These are phyloP conservation scores for Helarctos malayanus DNA, from an alignment of 2,797 vertebrate genomes.

Conservation along the genomic window DNA sequence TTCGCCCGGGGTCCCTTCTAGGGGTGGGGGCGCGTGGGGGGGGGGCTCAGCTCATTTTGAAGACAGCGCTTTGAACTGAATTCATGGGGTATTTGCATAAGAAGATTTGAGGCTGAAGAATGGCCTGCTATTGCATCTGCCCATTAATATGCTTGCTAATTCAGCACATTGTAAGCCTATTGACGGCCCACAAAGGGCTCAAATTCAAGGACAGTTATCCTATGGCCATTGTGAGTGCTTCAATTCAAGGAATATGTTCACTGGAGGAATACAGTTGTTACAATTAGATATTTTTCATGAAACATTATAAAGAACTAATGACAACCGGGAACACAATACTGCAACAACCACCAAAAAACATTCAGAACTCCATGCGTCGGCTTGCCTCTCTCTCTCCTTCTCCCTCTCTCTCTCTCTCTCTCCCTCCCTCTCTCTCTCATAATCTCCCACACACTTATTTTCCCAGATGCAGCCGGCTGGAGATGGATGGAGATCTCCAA, in stretches of 20 bases:
- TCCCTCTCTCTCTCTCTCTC: neutral
- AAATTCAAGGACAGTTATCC: slow-evolving; percentile 98
- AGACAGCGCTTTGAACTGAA: slow-evolving; percentile 98
- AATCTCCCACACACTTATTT: neutral
- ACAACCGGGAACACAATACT: slow-evolving; percentile 88
- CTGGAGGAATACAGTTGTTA: slow-evolving; percentile 97
- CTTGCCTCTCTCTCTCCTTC: neutral
- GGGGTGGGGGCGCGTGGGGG: slow-evolving; percentile 79
- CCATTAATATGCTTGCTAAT: slow-evolving; percentile 99
- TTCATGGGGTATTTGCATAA: slow-evolving; percentile 99
- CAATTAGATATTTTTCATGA: slow-evolving; percentile 98
- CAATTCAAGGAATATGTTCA: slow-evolving; percentile 95
- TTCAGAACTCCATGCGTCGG: slow-evolving; percentile 19
- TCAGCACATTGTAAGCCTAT: slow-evolving; percentile 99
- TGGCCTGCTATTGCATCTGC: slow-evolving; percentile 95
- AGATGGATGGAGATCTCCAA: slow-evolving; percentile 73
- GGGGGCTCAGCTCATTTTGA: slow-evolving; percentile 94
- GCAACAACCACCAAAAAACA: slow-evolving; percentile 65
- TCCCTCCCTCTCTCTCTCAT: neutral
- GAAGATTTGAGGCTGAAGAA: slow-evolving; percentile 99
- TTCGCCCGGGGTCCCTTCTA: slow-evolving; percentile 93
- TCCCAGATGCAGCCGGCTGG: slow-evolving; percentile 58
- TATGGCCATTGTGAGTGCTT: slow-evolving; percentile 97
- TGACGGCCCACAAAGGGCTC: slow-evolving; percentile 97
- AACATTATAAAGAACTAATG: slow-evolving; percentile 89